These are phyloP conservation scores for Patella pellucida DNA, from an alignment of 2,888 invertebrate genomes.

Conservation along the genomic window DNA sequence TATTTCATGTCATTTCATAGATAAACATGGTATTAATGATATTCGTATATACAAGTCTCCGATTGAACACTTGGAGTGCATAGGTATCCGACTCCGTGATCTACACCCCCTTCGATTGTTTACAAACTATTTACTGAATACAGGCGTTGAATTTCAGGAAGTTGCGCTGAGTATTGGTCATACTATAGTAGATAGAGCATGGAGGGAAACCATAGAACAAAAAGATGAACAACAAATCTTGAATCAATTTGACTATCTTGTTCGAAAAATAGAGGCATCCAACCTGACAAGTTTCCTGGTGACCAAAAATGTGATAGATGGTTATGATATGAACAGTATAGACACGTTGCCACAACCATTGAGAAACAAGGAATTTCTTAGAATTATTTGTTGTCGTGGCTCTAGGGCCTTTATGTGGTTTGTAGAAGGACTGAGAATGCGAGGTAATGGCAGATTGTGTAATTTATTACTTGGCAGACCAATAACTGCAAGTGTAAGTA, in stretches of 20 bases:
- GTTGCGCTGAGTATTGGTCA: not conserved
- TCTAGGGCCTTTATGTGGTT: slow-evolving; percentile 1
- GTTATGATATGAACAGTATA: not conserved
- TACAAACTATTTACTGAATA: no score
- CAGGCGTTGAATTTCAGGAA: no score
- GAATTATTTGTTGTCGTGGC: not conserved
- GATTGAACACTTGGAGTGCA: no score
- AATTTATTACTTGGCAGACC: not conserved
- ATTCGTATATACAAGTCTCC: no score
- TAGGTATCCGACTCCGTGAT: no score
- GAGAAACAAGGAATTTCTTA: not conserved
- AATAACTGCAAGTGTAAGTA: slow-evolving; percentile 1
- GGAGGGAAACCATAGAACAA: not conserved
- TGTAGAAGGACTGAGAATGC: not conserved
- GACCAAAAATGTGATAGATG: not conserved
- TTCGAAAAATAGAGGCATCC: not conserved
- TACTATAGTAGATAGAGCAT: not conserved
- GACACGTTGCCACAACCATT: not conserved
- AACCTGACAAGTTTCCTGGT: not conserved
- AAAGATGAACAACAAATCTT: not conserved
- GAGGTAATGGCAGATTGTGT: not conserved
- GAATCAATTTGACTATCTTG: not conserved
- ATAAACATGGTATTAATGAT: no score
- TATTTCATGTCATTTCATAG: no score
- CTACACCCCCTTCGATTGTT: no score